Base-by-base conservation (phyloP, 1,140 invertebrate species). In the Aphaenogaster floridana region DNA sequence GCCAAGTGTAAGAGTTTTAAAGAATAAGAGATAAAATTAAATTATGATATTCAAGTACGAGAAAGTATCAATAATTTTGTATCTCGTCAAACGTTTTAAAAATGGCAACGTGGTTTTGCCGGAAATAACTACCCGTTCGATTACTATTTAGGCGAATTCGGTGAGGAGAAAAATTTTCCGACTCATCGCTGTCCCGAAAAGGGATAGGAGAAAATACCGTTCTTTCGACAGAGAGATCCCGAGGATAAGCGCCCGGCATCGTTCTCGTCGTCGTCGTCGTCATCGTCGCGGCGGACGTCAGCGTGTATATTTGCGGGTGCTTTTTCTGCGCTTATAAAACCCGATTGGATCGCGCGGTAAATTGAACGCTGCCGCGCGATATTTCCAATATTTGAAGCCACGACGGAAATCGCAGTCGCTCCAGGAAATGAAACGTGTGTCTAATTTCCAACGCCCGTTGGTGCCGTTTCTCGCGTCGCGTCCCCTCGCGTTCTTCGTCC, bases 391-490 rank as follows among this genome's bases (percentile, higher is more conserved):
- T 94, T 94, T 93, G 94, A 94, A 94, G 93, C 91, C 81, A 89
- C 84, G 91, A 90, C 94, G 94, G 94, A 95, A 94, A 92, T 92
- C 90, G 92, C 93, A 94, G 93, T 93, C 94, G 93, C 88, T 94
- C 83, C 94, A 94, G 94, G 94, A 95, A 95, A 95, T 95, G 94
- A 95, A 95, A 95, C 90, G 94, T 94, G 94, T 94, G 94, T 95
- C 94, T 95, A 95, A 95, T 95, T 95, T 95, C 93, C 94, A 95
- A 94, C 92, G 92, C 90, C 90, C 86, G 91, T 89, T 84, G 76
- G 17, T 36, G 45, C 74, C 76, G 59, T 71, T 76, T 52, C 74
- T 66, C 39, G 71, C 74, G 88, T 76, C 71, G 48, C 61, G 36
- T 77, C 36, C 59, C 11, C 45, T 42, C 61, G 21, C n/a, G 79